These are phyloP conservation scores for Dolichopus griseipennis DNA, from an alignment of 2,888 invertebrate species.

Conservation along the genomic window DNA sequence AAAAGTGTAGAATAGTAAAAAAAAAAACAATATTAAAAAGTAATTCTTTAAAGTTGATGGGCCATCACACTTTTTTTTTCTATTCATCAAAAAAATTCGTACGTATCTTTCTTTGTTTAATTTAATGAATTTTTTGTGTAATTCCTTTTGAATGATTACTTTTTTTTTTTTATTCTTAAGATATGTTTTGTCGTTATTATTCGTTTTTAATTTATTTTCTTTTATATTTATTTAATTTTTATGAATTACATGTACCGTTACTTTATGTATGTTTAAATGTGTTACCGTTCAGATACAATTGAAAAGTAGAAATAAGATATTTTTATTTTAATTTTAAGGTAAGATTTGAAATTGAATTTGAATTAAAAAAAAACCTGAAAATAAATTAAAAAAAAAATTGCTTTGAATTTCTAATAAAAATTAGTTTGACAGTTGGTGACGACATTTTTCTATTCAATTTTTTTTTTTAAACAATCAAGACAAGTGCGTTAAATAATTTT, in stretches of 20 bases:
- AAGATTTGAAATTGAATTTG: too few species aligned
- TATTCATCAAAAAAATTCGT: neutral
- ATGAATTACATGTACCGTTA: neutral
- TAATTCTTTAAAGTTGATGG: constrained; percentile 6
- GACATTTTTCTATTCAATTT: neutral
- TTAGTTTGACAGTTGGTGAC: neutral
- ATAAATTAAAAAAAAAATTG: neutral
- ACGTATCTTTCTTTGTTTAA: constrained; percentile 6
- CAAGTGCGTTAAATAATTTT: too few species aligned
- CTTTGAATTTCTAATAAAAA: neutral
- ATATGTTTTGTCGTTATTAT: too few species aligned
- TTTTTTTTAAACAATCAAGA: too few species aligned
- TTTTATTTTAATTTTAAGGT: neutral
- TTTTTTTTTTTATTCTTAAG: neutral
- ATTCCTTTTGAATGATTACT: constrained; percentile 3
- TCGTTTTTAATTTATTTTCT: too few species aligned
- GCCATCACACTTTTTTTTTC: neutral
- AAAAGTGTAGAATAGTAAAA: neutral
- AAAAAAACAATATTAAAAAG: neutral
- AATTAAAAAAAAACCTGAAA: too few species aligned
- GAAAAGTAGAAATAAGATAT: neutral
- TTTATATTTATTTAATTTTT: neutral
- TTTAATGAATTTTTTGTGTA: constrained; percentile 4
- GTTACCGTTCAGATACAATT: neutral
- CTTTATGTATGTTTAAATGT: neutral